phyloP scores from a whole-genome alignment of 2,797 vertebrate genomes.

The Sebastes itinus region DNA sequence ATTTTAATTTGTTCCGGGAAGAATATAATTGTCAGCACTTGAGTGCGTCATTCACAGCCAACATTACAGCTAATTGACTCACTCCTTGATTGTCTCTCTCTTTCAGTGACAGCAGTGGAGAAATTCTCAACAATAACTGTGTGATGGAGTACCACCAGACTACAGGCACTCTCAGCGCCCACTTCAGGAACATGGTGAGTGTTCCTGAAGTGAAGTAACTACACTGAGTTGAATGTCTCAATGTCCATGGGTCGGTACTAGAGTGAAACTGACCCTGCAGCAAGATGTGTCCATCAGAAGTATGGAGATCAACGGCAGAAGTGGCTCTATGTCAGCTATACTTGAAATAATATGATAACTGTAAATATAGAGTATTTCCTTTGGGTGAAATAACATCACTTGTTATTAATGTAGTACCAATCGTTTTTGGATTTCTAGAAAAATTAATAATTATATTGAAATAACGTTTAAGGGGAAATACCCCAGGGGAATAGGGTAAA shows the following conservation, averaged over 20 bases:
- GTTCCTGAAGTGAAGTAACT: background rate
- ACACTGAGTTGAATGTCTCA: background rate
- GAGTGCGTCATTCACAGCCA: background rate
- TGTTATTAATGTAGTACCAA: background rate
- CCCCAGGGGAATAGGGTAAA: too few relatives aligned
- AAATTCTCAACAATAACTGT: slow-evolving; percentile 97
- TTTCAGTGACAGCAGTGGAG: slow-evolving; percentile 92
- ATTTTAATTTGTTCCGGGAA: slow-evolving; percentile 14
- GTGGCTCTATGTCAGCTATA: background rate
- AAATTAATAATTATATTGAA: background rate
- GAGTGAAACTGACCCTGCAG: background rate
- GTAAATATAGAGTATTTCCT: background rate
- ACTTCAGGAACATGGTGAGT: slow-evolving; percentile 91
- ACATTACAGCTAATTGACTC: slow-evolving; percentile 23
- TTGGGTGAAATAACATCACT: background rate
- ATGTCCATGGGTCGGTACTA: background rate
- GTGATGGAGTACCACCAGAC: slow-evolving; percentile 95
- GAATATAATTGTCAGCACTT: background rate
- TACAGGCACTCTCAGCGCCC: slow-evolving; percentile 85
- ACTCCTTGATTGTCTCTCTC: slow-evolving; percentile 5
- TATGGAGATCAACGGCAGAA: background rate
- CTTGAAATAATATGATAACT: background rate
- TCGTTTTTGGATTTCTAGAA: background rate
- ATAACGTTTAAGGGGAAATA: background rate
- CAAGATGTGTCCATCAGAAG: background rate